Percentiles rank a stretch among this genome's conserved stretches.
Conservation (phyloP, 2,113 vertebrate species). For the Beaufortia kweichowensis region DNA sequence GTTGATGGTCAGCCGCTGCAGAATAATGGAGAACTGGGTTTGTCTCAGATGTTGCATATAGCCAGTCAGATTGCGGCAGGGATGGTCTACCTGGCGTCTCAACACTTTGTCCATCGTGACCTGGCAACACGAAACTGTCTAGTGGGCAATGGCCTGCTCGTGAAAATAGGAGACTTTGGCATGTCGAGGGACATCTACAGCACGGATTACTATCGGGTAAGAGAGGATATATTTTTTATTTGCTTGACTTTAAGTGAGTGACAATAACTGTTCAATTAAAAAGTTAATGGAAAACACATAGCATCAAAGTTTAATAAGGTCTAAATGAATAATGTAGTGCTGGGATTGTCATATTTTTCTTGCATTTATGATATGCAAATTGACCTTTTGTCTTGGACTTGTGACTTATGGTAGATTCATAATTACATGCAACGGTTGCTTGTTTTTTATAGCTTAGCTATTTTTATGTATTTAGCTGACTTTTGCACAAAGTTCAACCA, state of each 20-base stretch:
- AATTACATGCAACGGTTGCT: slow-evolving; percentile 32
- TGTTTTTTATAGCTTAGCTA: slow-evolving; percentile 23
- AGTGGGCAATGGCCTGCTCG: slow-evolving; percentile 91
- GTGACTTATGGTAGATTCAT: slow-evolving; percentile 38
- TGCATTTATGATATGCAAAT: slow-evolving; percentile 22
- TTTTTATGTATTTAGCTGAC: not conserved
- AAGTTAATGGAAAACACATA: not conserved
- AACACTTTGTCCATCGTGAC: slow-evolving; percentile 97
- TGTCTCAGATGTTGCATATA: slow-evolving; percentile 97
- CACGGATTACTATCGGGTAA: slow-evolving; percentile 98
- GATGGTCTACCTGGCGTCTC: slow-evolving; percentile 95
- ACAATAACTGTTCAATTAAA: too few species aligned
- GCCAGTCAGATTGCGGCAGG: slow-evolving; percentile 94
- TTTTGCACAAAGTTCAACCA: not conserved
- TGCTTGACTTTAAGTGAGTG: too few species aligned
- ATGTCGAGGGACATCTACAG: slow-evolving; percentile 99
- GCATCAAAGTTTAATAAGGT: not conserved
- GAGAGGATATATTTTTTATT: slow-evolving; percentile 42
- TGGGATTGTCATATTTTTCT: slow-evolving; percentile 15
- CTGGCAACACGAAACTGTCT: slow-evolving; percentile 97
- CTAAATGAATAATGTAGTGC: not conserved
- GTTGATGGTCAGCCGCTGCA: slow-evolving; percentile 93
- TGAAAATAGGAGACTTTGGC: slow-evolving; percentile 98
- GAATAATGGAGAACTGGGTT: slow-evolving; percentile 88
- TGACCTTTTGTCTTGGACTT: slow-evolving; percentile 20